A percentile compares a stretch with the other conserved stretches of the same genome.
Conservation (phyloP, 2,113 vertebrate genomes). For the Antennarius striatus region DNA sequence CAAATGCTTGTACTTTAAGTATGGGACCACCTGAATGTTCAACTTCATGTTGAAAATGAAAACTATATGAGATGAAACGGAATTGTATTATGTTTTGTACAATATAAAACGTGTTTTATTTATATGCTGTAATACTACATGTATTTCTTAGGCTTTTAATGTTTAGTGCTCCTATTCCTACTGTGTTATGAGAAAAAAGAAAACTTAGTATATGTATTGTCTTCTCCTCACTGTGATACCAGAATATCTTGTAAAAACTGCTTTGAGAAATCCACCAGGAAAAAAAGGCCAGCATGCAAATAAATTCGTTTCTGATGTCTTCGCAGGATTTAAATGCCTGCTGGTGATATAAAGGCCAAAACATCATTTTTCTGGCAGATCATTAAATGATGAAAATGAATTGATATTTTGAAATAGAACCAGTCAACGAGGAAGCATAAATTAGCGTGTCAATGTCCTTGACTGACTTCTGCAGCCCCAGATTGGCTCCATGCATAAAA, state of each 20-base stretch:
- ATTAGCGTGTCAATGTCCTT: conserved; percentile 29
- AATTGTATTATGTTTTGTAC: too few species aligned
- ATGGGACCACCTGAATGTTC: too few species aligned
- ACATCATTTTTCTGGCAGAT: conserved; percentile 7
- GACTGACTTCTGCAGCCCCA: conserved; percentile 33
- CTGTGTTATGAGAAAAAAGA: too few species aligned
- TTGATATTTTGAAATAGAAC: conserved; percentile 15
- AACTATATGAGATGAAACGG: too few species aligned
- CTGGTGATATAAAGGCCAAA: conserved; percentile 10
- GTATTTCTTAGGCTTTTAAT: too few species aligned
- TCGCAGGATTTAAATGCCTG: conserved; percentile 25
- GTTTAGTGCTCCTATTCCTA: too few species aligned
- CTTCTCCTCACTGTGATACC: not conserved
- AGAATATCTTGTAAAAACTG: conserved; percentile 3
- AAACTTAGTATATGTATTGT: not conserved
- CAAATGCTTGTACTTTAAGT: too few species aligned
- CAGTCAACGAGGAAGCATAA: conserved; percentile 4
- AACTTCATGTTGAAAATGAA: too few species aligned
- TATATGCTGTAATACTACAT: too few species aligned
- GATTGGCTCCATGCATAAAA: conserved; percentile 49
- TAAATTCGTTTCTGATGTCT: not conserved
- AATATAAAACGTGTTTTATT: too few species aligned
- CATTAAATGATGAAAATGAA: conserved; percentile 12
- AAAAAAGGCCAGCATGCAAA: not conserved
- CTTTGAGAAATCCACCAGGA: not conserved